Evolutionary conservation across 2,113 vertebrate genomes (phyloP).

Genomic region (Maylandia zebra): DNA sequence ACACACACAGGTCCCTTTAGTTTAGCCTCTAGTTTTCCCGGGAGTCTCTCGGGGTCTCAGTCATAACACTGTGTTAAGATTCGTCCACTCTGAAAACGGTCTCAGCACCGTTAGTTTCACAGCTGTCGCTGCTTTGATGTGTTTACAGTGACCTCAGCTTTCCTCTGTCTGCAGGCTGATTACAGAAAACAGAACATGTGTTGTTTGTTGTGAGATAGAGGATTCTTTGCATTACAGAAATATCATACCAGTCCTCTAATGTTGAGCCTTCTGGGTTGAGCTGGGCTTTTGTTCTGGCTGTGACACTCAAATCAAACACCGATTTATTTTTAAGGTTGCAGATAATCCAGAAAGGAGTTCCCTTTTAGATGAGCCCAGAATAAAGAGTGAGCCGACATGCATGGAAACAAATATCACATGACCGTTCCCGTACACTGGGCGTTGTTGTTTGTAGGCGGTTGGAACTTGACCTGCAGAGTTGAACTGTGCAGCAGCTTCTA

Average conservation of each 20-base stretch:
- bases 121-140: neutral
- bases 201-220: neutral
- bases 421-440: rapidly evolving
- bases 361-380: rapidly evolving
- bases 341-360: neutral
- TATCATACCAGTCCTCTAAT: neutral
- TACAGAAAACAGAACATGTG: neutral
- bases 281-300: neutral
- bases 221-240: neutral
- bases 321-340: neutral
- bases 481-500: neutral
- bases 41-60: neutral
- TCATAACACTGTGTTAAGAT: neutral
- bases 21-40: rapidly evolving
- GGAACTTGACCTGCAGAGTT: neutral
- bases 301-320: rapidly evolving
- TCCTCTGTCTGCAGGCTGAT: neutral
- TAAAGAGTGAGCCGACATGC: neutral
- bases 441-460: rapidly evolving
- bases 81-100: neutral
- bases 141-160: neutral
- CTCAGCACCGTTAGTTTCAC: neutral
- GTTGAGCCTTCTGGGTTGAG: neutral
- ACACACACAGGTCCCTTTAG: neutral
- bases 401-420: neutral